These are phyloP conservation scores for Rhabditoides inermis DNA, from an alignment of 2,888 invertebrate species.

Conservation along the genomic window DNA sequence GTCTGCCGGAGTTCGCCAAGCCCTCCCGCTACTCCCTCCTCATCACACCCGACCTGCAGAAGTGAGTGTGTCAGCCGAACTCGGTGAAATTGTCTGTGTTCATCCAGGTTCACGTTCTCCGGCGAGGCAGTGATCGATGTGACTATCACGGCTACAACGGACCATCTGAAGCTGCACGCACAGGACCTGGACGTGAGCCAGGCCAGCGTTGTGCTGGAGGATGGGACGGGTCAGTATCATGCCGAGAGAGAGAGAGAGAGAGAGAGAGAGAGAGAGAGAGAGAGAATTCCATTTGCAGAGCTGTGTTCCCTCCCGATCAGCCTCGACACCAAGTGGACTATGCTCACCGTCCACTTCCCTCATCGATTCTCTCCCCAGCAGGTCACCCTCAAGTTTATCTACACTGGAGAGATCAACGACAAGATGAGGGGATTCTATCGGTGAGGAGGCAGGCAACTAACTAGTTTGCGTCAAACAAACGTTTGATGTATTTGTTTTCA, in stretches of 20 bases:
- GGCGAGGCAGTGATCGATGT: constrained; percentile 75
- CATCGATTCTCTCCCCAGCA: constrained; percentile 20
- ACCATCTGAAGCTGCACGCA: constrained; percentile 39
- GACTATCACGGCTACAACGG: constrained; percentile 55
- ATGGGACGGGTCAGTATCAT: constrained; percentile 1
- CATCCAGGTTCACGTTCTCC: constrained; percentile 67
- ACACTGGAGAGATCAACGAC: constrained; percentile 72
- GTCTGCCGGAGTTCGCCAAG: constrained; percentile 72
- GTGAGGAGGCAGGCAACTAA: no score
- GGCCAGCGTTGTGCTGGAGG: constrained; percentile 17
- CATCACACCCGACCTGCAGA: constrained; percentile 74
- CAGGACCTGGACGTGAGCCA: constrained; percentile 17
- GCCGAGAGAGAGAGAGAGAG: no score
- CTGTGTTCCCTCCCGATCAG: constrained; percentile 10
- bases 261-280: not conserved
- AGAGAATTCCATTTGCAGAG: not conserved
- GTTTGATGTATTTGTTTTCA: no score
- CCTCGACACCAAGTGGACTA: constrained; percentile 34
- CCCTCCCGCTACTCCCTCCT: constrained; percentile 79
- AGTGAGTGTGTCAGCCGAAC: constrained; percentile 41
- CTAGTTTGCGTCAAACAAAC: no score
- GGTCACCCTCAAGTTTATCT: constrained; percentile 66
- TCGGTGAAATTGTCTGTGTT: not conserved
- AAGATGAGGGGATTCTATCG: constrained; percentile 85
- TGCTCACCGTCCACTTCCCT: constrained; percentile 34